Evolutionary conservation across 2,113 vertebrate species (phyloP), one percentile per base, ranked within the genome.

Genomic region (Oryzias melastigma): DNA sequence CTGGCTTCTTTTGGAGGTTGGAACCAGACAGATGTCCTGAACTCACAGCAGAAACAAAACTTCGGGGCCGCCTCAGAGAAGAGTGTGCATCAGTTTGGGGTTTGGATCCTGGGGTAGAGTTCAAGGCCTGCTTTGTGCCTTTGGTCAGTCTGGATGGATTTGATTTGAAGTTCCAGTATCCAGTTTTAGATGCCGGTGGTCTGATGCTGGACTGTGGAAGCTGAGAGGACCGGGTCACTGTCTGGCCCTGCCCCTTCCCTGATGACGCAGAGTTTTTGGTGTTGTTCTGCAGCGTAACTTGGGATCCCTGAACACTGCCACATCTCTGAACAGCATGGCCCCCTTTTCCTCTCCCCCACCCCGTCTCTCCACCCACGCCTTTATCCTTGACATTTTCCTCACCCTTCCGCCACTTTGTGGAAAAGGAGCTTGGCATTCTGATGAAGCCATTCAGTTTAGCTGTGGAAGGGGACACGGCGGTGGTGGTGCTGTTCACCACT

Each of bases 371-470:
- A 25, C 85, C 73, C 0, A 82, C 75, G 1, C 66, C 89, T 41
- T 87, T 91, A 77, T 77, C 89, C 65, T 48, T 55, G 24, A 14
- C 8, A 14, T 0, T 79, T 65, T 87, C 92, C 29, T 68, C 92
- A 43, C 91, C 82, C 35, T 91, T 94, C 80, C 88, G 92, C 93
- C 93, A 94, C 52, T 90, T 95, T 78, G 91, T 74, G 58, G 94
- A 83, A 66, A 92, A 91, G 10, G 93, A 86, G 7, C 58, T 55
- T 17, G 92, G 82, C 58, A 84, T 72, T 43, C 78, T 72, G 67
- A 90, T 84, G 43, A 91, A 84, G 18, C 92, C 93, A 76, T 93
- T 94, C 71, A 91, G 91, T 81, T 91, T 87, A 70, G 63, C 87
- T 14, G 60, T 53, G 24, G 58, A 29, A 19, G 51, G 62, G 62